These are phyloP conservation scores for Carposina sasakii DNA, from an alignment of 1,140 invertebrate species.

Conservation along the genomic window DNA sequence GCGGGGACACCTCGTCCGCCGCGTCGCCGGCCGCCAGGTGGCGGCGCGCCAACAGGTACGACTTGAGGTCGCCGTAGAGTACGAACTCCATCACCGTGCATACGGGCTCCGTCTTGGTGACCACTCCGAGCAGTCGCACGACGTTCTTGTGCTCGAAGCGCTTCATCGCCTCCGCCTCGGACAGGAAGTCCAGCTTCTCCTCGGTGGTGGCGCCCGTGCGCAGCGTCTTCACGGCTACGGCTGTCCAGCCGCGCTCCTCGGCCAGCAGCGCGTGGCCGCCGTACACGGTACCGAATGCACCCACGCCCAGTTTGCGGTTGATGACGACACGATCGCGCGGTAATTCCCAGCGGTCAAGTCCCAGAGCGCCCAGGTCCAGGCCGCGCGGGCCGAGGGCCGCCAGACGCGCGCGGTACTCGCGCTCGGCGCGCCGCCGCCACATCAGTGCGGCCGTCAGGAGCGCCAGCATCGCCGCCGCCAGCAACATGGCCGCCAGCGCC, in stretches of 20 bases:
- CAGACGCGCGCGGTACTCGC: conserved; percentile 79
- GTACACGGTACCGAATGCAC: conserved; percentile 92
- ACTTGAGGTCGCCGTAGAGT: conserved; percentile 94
- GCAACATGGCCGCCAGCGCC: conserved; percentile 80
- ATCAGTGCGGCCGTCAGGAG: conserved; percentile 77
- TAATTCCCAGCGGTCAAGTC: conserved; percentile 90
- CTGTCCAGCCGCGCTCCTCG: conserved; percentile 82
- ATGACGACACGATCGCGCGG: conserved; percentile 88
- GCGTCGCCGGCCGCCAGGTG: conserved; percentile 83
- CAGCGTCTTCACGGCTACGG: conserved; percentile 93
- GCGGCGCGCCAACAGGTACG: conserved; percentile 86
- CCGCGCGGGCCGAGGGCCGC: conserved; percentile 83
- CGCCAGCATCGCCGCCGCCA: conserved; percentile 75
- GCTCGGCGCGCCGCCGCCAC: conserved; percentile 83
- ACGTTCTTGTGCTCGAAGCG: conserved; percentile 93
- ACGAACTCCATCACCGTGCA: conserved; percentile 96
- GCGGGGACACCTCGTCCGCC: conserved; percentile 83
- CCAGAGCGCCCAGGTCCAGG: conserved; percentile 72
- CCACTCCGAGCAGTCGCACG: conserved; percentile 88
- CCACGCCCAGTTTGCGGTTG: conserved; percentile 90
- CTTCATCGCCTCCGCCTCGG: conserved; percentile 95
- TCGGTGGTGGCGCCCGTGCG: conserved; percentile 87
- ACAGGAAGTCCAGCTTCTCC: conserved; percentile 94
- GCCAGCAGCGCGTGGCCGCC: conserved; percentile 85
- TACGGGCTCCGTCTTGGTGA: conserved; percentile 87